A percentile compares a stretch with the other conserved stretches of the same genome.
Conservation (phyloP, 2,888 invertebrate species). For the Drosophila macrospina region DNA sequence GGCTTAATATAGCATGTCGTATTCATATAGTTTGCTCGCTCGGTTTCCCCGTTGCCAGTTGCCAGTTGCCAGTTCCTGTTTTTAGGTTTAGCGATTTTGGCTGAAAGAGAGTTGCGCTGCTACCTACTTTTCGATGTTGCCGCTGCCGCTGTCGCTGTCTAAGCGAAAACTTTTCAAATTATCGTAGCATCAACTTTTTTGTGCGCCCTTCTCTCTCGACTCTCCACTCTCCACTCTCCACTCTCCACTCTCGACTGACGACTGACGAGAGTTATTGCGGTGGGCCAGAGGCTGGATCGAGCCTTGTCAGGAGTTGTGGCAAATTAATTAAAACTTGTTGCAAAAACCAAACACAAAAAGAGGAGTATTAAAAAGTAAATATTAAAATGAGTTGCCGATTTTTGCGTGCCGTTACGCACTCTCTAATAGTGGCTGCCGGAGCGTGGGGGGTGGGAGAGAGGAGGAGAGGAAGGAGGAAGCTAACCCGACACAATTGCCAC, state of each 20-base stretch:
- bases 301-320: slow-evolving; percentile 62
- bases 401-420: slow-evolving; percentile 39
- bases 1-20: slow-evolving; percentile 76
- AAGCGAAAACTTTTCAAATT: slow-evolving; percentile 80
- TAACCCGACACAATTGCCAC: slow-evolving; percentile 50
- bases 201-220: slow-evolving; percentile 28
- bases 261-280: slow-evolving; percentile 54
- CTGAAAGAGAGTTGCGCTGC: slow-evolving; percentile 6
- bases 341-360: slow-evolving; percentile 48
- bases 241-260: too few relatives aligned
- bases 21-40: slow-evolving; percentile 61
- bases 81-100: slow-evolving; percentile 49
- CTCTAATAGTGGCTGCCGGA: not conserved
- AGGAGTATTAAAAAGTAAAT: slow-evolving; percentile 25
- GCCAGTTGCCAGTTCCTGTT: slow-evolving; percentile 39
- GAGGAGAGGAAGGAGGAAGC: not conserved
- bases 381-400: slow-evolving; percentile 45
- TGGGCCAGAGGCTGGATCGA: slow-evolving; percentile 21
- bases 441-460: not conserved
- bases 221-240: too few relatives aligned
- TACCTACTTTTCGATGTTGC: slow-evolving; percentile 44
- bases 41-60: slow-evolving; percentile 38
- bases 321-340: slow-evolving; percentile 81
- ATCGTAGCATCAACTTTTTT: slow-evolving; percentile 78
- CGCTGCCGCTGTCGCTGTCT: slow-evolving; percentile 59